Evolutionary conservation across 2,888 invertebrate species (phyloP).

Genomic region (Polietes domitor): DNA sequence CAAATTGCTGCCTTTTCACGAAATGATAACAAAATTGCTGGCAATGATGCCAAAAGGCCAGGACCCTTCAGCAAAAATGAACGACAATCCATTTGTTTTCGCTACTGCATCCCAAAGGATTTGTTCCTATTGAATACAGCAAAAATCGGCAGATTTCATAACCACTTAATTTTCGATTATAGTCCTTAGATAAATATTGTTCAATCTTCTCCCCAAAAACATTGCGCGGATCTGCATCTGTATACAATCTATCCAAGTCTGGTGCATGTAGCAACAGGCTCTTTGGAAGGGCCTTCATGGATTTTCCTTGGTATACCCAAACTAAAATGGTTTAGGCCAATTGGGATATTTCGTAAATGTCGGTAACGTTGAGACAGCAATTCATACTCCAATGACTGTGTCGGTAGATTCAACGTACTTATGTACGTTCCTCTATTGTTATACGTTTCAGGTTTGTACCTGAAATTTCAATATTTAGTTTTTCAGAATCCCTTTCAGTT

Average conservation of each 20-base stretch:
- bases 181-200: slow-evolving; percentile 7
- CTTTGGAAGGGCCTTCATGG: no score
- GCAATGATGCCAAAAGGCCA: slow-evolving; percentile 7
- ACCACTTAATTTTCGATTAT: slow-evolving; percentile 13
- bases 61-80: slow-evolving; percentile 52
- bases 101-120: no score
- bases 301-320: no score
- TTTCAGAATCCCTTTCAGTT: neutral
- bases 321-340: no score
- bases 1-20: no score
- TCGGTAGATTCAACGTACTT: neutral
- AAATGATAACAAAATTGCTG: no score
- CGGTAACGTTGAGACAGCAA: no score
- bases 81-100: slow-evolving; percentile 39
- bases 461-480: neutral
- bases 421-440: neutral
- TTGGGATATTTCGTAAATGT: no score
- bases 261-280: no score
- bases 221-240: neutral
- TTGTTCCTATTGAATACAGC: slow-evolving; percentile 35
- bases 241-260: no score
- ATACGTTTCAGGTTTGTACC: neutral
- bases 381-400: no score
- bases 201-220: slow-evolving; percentile 3
- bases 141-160: slow-evolving; percentile 32